Evolutionary conservation across 2,888 invertebrate genomes (phyloP), one percentile per base, ranked within the genome.

Genomic region (Buathra laborator): DNA sequence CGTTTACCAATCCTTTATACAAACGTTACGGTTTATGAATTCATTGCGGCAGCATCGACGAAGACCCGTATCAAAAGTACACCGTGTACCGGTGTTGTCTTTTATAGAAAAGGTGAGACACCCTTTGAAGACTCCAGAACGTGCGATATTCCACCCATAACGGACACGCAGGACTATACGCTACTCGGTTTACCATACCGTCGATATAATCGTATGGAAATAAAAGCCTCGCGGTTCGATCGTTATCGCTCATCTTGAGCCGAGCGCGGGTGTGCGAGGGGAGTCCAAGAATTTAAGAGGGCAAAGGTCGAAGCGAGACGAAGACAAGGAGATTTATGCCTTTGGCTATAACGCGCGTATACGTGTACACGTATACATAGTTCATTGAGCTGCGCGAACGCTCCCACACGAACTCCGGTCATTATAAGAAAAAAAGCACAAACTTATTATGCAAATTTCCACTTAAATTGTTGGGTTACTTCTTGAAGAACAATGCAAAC

Each of bases 401-500:
- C 83, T 86, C 82, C 82, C 59, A 51, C 68, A 82, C 70, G 72
- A 16, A 32, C 76, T 78, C 51, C 67, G 83, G 75, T 80, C 84
- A 78, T 74, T 77, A 71, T 51, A 59, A 46, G 51, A 67, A 48
- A 9, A 67, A 48, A 29, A 71, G 70, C 56, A 59, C 70, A 59
- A 53, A 86, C 88, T 89, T 88, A 89, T 91, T 91, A 90, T 90
- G 90, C 86, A 90, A 89, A 92, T 91, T 87, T 56, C 24, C 85
- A 84, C 80, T 88, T 86, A 90, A 91, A 91, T 91, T 90, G 87
- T 89, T 86, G 88, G 85, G 56, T 86, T 88, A 79, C 81, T 83
- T 71, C 78, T 67, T 84, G 70, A 83, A 86, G 88, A 90, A 90
- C 90, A 91, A 89, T 92, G 89, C 91, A 90, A 92, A 91, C 91